Conservation (phyloP, 1,140 invertebrate species). For the Panagrolaimus sp. region DNA sequence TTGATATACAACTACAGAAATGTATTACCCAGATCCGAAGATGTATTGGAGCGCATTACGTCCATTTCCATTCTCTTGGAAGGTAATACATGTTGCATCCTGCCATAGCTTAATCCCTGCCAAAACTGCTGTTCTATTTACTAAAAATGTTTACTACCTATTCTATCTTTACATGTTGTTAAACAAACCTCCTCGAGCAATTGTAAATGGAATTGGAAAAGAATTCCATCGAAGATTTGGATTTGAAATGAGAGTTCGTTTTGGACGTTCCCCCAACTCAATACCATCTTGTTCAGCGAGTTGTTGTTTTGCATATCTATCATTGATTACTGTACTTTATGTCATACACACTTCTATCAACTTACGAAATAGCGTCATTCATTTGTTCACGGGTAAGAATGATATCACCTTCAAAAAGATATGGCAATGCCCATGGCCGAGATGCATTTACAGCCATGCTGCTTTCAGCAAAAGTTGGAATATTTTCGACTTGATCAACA, state of each 20-base stretch:
- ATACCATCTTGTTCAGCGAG: background rate
- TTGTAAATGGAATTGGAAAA: background rate
- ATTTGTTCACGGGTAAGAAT: background rate
- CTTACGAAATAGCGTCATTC: background rate
- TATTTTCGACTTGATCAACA: too few relatives aligned
- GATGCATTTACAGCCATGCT: background rate
- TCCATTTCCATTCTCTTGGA: background rate
- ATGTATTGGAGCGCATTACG: background rate
- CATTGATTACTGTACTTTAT: too few relatives aligned
- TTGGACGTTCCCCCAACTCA: background rate
- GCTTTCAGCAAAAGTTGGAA: too few relatives aligned
- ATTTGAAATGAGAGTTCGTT: background rate
- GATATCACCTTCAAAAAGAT: slow-evolving; percentile 5
- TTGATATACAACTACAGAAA: background rate
- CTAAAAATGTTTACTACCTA: too few relatives aligned
- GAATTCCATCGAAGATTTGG: background rate
- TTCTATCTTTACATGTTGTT: background rate
- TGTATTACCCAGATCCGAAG: background rate
- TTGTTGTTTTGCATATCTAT: background rate
- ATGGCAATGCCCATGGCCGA: background rate
- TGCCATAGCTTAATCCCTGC: background rate
- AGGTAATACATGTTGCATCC: background rate
- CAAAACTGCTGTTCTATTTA: background rate
- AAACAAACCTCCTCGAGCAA: background rate
- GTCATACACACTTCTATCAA: too few relatives aligned